Percentiles rank a stretch among this genome's conserved stretches.
phyloP scores from a whole-genome alignment of 2,888 invertebrate species.

The Drosophila mayaguana region DNA sequence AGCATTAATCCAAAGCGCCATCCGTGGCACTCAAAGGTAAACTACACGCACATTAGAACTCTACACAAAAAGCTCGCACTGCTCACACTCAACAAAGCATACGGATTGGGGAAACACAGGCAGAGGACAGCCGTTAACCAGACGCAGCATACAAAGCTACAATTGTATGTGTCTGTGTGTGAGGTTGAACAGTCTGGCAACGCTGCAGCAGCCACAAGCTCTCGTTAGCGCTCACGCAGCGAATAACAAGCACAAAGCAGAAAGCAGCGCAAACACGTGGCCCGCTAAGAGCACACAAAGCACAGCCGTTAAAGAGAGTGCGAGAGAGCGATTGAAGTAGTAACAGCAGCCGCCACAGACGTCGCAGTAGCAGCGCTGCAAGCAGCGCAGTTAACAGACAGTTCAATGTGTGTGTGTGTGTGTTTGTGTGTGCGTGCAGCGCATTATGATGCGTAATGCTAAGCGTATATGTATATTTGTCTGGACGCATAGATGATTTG shows the following conservation, averaged over 20 bases:
- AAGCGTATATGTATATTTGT: slow-evolving; percentile 43
- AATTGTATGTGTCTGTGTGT: not conserved
- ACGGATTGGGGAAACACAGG: slow-evolving; percentile 12
- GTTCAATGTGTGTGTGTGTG: not conserved
- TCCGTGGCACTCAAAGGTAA: slow-evolving; percentile 50
- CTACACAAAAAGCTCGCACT: slow-evolving; percentile 64
- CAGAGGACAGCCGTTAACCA: slow-evolving; percentile 1
- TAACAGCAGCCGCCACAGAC: not conserved
- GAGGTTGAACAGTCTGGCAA: slow-evolving; percentile 46
- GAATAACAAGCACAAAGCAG: slow-evolving; percentile 68
- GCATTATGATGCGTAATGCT: slow-evolving; percentile 19
- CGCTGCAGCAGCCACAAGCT: slow-evolving; percentile 20
- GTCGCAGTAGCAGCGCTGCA: slow-evolving; percentile 42
- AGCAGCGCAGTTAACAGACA: slow-evolving; percentile 25
- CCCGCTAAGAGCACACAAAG: slow-evolving; percentile 50
- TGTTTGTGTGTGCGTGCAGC: slow-evolving; percentile 17
- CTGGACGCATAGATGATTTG: slow-evolving; percentile 25
- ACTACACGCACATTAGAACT: slow-evolving; percentile 17
- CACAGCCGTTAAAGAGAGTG: slow-evolving; percentile 33
- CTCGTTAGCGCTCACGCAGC: slow-evolving; percentile 35
- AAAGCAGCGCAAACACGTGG: slow-evolving; percentile 65
- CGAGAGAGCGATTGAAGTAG: slow-evolving; percentile 27
- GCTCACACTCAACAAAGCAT: slow-evolving; percentile 16
- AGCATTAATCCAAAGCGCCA: slow-evolving; percentile 45
- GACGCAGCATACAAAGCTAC: not conserved